phyloP scores from a whole-genome alignment of 2,888 invertebrate species.

The Schrankia costaestrigalis region DNA sequence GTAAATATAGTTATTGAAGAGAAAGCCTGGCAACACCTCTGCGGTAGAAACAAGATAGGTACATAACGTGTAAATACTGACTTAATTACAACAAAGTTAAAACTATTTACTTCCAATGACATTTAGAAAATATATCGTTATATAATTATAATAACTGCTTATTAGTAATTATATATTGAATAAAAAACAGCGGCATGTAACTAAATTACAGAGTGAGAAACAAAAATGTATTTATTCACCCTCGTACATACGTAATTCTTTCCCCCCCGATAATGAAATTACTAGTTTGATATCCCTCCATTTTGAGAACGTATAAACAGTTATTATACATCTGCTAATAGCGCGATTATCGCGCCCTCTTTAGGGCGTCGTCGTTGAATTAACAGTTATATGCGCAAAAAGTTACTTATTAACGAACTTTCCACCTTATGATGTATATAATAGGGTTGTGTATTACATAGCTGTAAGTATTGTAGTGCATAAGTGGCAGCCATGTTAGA shows the following conservation, averaged over 20 bases:
- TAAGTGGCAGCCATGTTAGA: slow-evolving; percentile 42
- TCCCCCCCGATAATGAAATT: slow-evolving; percentile 15
- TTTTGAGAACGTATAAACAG: slow-evolving; percentile 28
- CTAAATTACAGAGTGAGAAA: slow-evolving; percentile 10
- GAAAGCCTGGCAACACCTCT: too few relatives aligned
- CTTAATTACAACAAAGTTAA: neutral
- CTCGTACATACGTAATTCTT: too few relatives aligned
- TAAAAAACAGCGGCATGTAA: slow-evolving; percentile 5
- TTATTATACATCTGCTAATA: slow-evolving; percentile 32
- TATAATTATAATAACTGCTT: slow-evolving; percentile 4
- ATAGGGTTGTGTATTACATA: slow-evolving; percentile 26
- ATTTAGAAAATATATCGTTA: neutral
- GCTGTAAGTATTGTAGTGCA: slow-evolving; percentile 19
- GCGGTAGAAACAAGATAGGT: too few relatives aligned
- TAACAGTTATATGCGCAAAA: slow-evolving; percentile 33
- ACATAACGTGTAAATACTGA: too few relatives aligned
- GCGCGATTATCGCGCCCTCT: slow-evolving; percentile 39
- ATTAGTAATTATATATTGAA: slow-evolving; percentile 8
- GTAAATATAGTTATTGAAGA: too few relatives aligned
- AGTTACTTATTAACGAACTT: slow-evolving; percentile 15
- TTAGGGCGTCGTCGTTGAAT: slow-evolving; percentile 38
- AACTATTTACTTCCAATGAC: neutral
- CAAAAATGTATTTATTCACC: too few relatives aligned
- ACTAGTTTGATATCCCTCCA: slow-evolving; percentile 14
- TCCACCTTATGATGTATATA: slow-evolving; percentile 20